Base-by-base conservation (phyloP, 1,140 invertebrate species). In the Drosophila pachea region DNA sequence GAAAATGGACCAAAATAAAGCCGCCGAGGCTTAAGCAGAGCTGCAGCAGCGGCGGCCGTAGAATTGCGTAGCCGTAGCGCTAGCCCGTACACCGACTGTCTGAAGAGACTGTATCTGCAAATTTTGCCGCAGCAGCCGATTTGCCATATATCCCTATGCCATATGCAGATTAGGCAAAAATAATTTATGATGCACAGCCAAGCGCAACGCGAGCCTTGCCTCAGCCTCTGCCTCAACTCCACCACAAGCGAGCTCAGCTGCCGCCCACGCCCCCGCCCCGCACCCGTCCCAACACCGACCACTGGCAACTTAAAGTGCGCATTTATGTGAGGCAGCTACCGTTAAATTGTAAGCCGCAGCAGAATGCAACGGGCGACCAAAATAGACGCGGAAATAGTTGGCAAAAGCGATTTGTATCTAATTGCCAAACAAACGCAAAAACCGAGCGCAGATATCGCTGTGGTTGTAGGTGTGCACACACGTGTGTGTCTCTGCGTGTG, bases 91-190 rank as follows among this genome's bases (percentile, higher is more conserved):
- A 3, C 22, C 22, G 22, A 22, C 22, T 22, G 1, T 22, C 22
- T 22, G 22, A 22, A 38, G 22, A 12, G 43, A 54, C 49, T 68
- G 22, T 22, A 47, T 16, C 12, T n/a, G 11, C 0, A 48, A 22
- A 22, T 22, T 22, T 22, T 3, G 22, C 22, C 3, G 36, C 40
- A 14, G 40, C 5, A 43, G 40, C 40, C 54, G 38, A 69, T 69
- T 53, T 71, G 36, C 14, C 61, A 64, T 58, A 61, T 60, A 61
- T 60, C 49, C 32, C 12, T 14, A 40, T 68, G 70, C 71, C 62
- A 56, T 73, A 83, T 83, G 78, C 78, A 75, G 78, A 82, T 82
- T 82, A 75, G 71, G 64, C 78, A 64, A 64, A 83, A 83, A 75
- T 83, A 72, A 82, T 82, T 82, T 82, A 78, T 75, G 78, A 64